A percentile compares a stretch with the other conserved stretches of the same genome.
Evolutionary conservation across 2,797 vertebrate genomes (phyloP).

Genomic region (Anolis apletophallus): DNA sequence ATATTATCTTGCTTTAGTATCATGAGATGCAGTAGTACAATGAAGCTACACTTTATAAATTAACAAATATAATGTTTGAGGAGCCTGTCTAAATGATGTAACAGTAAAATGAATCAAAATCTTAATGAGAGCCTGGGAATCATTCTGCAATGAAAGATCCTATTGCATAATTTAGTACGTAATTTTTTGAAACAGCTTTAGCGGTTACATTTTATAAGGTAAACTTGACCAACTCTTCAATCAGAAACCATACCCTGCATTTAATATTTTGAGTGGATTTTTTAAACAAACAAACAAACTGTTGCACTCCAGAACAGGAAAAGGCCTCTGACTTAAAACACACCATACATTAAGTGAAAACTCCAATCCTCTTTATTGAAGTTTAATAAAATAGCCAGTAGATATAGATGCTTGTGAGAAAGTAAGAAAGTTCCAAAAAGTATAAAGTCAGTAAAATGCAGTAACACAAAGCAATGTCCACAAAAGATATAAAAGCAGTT

Average conservation of each 20-base stretch:
- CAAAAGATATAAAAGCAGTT: too few relatives aligned
- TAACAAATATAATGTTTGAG: conserved; percentile 69
- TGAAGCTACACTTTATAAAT: conserved; percentile 65
- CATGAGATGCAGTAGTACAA: conserved; percentile 32
- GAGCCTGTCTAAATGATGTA: conserved; percentile 64
- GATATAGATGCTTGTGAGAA: too few relatives aligned
- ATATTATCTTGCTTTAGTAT: conserved; percentile 50
- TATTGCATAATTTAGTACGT: conserved; percentile 63
- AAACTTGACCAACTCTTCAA: conserved; percentile 63
- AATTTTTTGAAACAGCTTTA: conserved; percentile 50
- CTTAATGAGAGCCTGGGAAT: conserved; percentile 65
- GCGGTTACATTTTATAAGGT: conserved; percentile 50
- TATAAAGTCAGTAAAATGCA: too few relatives aligned
- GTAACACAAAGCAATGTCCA: too few relatives aligned
- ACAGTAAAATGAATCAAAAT: conserved; percentile 68
- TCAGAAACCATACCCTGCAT: conserved; percentile 39
- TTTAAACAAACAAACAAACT: rapidly evolving
- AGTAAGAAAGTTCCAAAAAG: too few relatives aligned
- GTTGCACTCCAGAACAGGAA: too few relatives aligned
- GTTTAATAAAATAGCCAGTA: too few relatives aligned
- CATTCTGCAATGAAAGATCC: conserved; percentile 51
- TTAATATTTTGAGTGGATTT: conserved; percentile 8
- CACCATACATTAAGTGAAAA: too few relatives aligned
- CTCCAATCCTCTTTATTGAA: too few relatives aligned
- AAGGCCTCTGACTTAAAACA: too few relatives aligned